phyloP scores from a whole-genome alignment of 2,113 vertebrate genomes.

The Tachysurus fulvidraco region DNA sequence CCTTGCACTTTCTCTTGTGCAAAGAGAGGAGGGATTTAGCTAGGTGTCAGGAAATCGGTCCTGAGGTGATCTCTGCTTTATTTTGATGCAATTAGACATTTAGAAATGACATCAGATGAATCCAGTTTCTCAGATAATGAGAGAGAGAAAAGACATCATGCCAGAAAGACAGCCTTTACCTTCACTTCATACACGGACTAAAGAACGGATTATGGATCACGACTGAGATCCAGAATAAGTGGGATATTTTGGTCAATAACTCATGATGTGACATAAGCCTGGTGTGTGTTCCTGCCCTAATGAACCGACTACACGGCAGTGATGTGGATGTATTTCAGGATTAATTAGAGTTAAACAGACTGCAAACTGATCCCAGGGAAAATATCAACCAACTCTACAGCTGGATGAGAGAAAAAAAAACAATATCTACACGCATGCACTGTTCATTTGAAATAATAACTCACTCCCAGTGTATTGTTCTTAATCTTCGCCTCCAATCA shows the following conservation, averaged over 20 bases:
- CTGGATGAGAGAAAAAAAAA: background rate
- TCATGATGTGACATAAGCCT: background rate
- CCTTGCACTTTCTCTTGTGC: background rate
- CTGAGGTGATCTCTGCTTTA: background rate
- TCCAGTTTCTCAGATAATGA: background rate
- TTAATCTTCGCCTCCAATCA: too few species aligned
- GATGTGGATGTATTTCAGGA: background rate
- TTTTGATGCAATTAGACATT: background rate
- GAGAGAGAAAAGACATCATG: background rate
- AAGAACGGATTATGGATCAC: background rate
- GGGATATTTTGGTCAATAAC: background rate
- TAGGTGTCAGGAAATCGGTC: background rate
- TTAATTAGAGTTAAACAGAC: background rate
- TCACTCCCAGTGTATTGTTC: too few species aligned
- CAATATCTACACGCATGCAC: background rate
- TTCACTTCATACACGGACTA: background rate
- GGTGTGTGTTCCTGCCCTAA: background rate
- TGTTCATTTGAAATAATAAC: background rate
- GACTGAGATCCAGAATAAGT: background rate
- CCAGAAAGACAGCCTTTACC: background rate
- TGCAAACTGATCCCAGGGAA: background rate
- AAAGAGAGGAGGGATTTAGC: background rate
- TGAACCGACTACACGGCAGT: background rate
- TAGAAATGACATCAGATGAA: background rate
- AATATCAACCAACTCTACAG: background rate